Percentiles rank a stretch among this genome's conserved stretches.
Conservation (phyloP, 2,888 invertebrate species). For the Parnassius glacialis region DNA sequence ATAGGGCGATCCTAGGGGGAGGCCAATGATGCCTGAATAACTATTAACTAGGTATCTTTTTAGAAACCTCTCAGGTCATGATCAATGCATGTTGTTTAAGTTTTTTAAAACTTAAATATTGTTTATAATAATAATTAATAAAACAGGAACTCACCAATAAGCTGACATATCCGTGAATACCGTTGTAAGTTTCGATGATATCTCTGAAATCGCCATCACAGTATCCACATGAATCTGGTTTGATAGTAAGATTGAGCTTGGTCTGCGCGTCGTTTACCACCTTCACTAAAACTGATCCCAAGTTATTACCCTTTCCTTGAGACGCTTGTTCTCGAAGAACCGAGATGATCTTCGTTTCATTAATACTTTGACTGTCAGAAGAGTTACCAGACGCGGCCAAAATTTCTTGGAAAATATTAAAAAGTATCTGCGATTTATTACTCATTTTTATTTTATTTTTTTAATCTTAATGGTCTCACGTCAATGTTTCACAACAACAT, state of each 20-base stretch:
- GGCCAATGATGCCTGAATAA: no score
- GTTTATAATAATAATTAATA: neutral
- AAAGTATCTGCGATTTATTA: slow-evolving; percentile 62
- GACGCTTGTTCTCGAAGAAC: slow-evolving; percentile 61
- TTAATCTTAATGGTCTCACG: neutral
- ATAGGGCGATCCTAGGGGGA: no score
- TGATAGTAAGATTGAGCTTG: slow-evolving; percentile 53
- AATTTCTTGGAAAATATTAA: slow-evolving; percentile 72
- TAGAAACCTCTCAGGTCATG: no score
- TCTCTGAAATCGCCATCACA: slow-evolving; percentile 82
- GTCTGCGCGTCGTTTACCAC: slow-evolving; percentile 64
- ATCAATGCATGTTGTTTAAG: no score
- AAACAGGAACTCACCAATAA: slow-evolving; percentile 82
- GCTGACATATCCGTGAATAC: slow-evolving; percentile 91
- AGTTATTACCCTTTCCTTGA: slow-evolving; percentile 45
- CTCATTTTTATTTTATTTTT: slow-evolving; percentile 48
- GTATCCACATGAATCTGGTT: slow-evolving; percentile 70
- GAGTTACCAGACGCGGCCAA: slow-evolving; percentile 69
- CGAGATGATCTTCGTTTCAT: slow-evolving; percentile 65
- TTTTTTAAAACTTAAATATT: no score
- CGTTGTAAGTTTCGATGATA: slow-evolving; percentile 83
- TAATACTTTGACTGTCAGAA: slow-evolving; percentile 50
- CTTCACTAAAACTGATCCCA: slow-evolving; percentile 57
- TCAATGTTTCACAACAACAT: neutral
- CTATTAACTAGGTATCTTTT: no score